Base-by-base conservation (phyloP, 30 jellyfish, hydroid and myxozoan species). In the Nemopilema nomurai region DNA sequence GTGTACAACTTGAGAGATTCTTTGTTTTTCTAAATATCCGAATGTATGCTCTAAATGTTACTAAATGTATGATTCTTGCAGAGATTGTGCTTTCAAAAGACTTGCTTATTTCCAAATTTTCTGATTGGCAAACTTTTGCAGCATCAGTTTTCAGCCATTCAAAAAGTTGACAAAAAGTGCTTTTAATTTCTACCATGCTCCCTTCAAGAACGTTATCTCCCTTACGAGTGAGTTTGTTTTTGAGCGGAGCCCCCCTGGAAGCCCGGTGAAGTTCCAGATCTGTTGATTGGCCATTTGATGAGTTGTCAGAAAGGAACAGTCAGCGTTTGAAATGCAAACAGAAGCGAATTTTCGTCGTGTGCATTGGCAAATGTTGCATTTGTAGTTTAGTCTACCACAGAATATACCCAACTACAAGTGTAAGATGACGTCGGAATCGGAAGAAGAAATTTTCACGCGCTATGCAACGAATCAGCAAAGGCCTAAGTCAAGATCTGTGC, bases 361-460 rank as follows among this genome's bases (percentile, higher is more conserved):
- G 9, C 3, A 71, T 29, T 19, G 29, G 18, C 29, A 63, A 19
- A 63, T 63, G 72, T 19, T 19, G 29, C 6, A 4, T 19, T 63
- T 18, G 8, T 63, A 63, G 29, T n/a, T 1, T 1, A n/a, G 7
- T 63, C 29, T 19, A 63, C 7, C n/a, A 63, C n/a, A 63, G 6
- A 21, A 26, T 6, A 20, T 21, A 1, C 1, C 18, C 50, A 1
- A 1, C 8, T 0, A 1, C 49, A 73, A 16, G 20, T 73, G 0
- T 41, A 31, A 32, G 32, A 73, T 32, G 83, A 30, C 33, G 0
- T 64, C 89, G 20, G 81, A 53, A 27, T 66, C 89, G 27, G 81
- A 66, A 1, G 89, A 80, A 65, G 89, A 80, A 51, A 80, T 80
- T 20, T 80, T 52, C 30, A 65, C 31, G 28, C 81, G 81, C 18